These are phyloP conservation scores for Triplophysa dalaica DNA, from an alignment of 2,113 vertebrate genomes.

Conservation along the genomic window DNA sequence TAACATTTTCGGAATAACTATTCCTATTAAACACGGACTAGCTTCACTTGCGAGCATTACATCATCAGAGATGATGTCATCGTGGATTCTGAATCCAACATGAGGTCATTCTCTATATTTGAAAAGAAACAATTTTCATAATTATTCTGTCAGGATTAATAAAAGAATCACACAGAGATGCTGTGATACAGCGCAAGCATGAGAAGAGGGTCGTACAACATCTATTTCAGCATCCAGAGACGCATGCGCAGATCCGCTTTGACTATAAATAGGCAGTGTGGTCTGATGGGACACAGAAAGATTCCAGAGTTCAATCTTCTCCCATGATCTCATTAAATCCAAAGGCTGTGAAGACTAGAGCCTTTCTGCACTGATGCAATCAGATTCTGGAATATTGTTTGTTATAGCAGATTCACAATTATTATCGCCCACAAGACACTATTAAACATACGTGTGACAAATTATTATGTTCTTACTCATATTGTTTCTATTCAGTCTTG, in stretches of 20 bases:
- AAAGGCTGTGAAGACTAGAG: neutral
- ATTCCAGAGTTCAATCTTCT: conserved; percentile 31
- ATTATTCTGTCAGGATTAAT: neutral
- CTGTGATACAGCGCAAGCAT: neutral
- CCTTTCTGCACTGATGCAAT: neutral
- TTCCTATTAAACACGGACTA: neutral
- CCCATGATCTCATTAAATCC: conserved; percentile 38
- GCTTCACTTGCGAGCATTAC: neutral
- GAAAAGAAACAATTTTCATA: neutral
- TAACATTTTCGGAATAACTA: neutral
- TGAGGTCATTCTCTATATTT: conserved; percentile 6
- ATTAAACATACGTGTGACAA: neutral
- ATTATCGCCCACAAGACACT: neutral
- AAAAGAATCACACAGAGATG: neutral
- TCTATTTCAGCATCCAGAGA: conserved; percentile 19
- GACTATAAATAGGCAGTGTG: conserved; percentile 8
- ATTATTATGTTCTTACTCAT: too few relatives aligned
- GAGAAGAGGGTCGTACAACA: conserved; percentile 2
- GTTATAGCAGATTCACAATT: neutral
- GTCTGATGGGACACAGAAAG: conserved; percentile 48
- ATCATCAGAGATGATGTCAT: conserved; percentile 7
- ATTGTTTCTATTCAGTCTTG: too few relatives aligned
- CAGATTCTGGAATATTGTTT: neutral
- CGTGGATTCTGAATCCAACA: neutral
- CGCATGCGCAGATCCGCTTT: conserved; percentile 45